Base-by-base conservation (phyloP, 2,888 invertebrate species). In the Bellardia pandia region DNA sequence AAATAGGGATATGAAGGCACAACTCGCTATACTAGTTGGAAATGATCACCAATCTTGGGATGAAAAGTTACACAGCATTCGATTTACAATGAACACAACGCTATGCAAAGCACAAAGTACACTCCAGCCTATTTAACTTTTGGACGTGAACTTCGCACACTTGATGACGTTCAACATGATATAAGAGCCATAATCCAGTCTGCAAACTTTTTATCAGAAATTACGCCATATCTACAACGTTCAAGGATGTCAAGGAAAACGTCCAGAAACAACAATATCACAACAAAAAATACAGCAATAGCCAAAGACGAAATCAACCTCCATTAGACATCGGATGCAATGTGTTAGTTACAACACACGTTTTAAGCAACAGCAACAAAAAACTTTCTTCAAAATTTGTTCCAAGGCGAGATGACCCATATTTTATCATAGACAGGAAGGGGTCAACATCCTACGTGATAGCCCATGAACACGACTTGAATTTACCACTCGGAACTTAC, bases 41-140 rank as follows among this genome's bases (percentile, higher is more conserved):
- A 45, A 45, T 11, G 45, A 45, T 58, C 58, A 58, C 5, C 30
- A 58, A 5, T 11, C 33, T 2, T 62, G 62, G 37, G 62, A 62
- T n/a, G 37, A 72, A 13, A 79, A 90, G 2, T 76, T 93, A 1
- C 89, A 92, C 0, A 72, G 89, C 1, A 91, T 93, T 0, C 86
- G 93, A 0, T 94, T 93, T 71, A 92, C 93, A 0, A 92, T 93
- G 90, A 94, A 94, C 66, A 90, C 92, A 0, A 89, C 90, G 0
- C 66, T 33, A 5, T 90, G 90, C 64, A 89, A 53, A 87, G 89
- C 9, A 93, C 93, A 3, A 90, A 91, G 0, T 89, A 85, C 48
- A 88, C 91, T 0, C 89, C 93, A 2, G 92, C 93, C 0, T 92
- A 89, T 60, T 71, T 93, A 2, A 93, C 91, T 33, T 92, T 91